These are phyloP conservation scores for Pomatostomus ruficeps DNA, from an alignment of 2,113 vertebrate genomes.

Conservation along the genomic window DNA sequence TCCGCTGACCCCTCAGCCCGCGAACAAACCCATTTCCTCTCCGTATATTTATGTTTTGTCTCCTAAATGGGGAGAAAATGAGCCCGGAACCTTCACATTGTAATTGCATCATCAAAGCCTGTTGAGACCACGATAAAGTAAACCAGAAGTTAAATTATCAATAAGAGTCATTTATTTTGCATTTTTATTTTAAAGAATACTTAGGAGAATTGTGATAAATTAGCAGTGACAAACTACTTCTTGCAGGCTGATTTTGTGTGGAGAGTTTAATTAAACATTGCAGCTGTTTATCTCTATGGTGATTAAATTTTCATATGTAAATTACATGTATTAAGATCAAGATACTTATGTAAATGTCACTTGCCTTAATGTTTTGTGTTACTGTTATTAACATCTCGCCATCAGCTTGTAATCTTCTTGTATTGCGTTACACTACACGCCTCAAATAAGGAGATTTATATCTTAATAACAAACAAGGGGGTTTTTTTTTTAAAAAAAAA, in stretches of 20 bases:
- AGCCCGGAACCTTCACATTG: constrained; percentile 70
- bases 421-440: constrained; percentile 68
- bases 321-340: constrained; percentile 86
- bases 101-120: constrained; percentile 76
- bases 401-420: constrained; percentile 79
- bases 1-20: constrained; percentile 66
- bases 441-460: constrained; percentile 72
- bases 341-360: constrained; percentile 86
- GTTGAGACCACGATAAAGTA: constrained; percentile 79
- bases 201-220: constrained; percentile 84
- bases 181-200: constrained; percentile 84
- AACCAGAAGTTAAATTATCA: constrained; percentile 83
- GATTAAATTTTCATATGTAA: constrained; percentile 87
- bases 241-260: constrained; percentile 80
- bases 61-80: constrained; percentile 69
- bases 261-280: constrained; percentile 87
- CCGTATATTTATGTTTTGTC: constrained; percentile 61
- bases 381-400: constrained; percentile 81
- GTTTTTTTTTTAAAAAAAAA: too few species aligned
- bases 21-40: constrained; percentile 77
- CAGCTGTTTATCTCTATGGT: constrained; percentile 85
- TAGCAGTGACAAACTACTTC: constrained; percentile 82
- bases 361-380: constrained; percentile 84
- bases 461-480: constrained; percentile 71
- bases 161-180: constrained; percentile 83